phyloP scores from a whole-genome alignment of 2,888 invertebrate genomes.

The Fissipunctia ypsillon region DNA sequence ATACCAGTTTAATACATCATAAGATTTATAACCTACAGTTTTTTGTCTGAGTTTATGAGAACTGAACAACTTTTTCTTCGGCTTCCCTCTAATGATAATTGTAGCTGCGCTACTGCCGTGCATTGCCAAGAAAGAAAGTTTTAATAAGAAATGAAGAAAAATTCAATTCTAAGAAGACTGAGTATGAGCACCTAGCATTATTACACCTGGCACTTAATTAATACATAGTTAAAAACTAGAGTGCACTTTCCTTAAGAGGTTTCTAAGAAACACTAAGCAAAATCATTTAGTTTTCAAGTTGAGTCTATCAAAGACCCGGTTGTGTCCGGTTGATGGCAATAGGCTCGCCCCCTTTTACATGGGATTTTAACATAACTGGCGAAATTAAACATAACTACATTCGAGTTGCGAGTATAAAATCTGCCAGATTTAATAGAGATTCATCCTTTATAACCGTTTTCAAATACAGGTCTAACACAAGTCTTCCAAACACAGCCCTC shows the following conservation, averaged over 20 bases:
- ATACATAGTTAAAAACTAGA: not conserved
- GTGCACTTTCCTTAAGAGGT: not conserved
- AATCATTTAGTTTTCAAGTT: not conserved
- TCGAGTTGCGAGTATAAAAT: not conserved
- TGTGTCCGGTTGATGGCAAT: not conserved
- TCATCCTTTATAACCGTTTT: not conserved
- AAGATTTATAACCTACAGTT: too few relatives aligned
- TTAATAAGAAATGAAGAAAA: not conserved
- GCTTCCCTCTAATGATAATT: too few relatives aligned
- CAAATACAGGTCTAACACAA: slow-evolving; percentile 7
- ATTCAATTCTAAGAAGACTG: not conserved
- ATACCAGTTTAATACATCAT: too few relatives aligned
- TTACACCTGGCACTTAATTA: not conserved
- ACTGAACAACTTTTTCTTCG: too few relatives aligned
- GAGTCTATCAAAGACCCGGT: not conserved
- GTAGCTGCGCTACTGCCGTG: too few relatives aligned
- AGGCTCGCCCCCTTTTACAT: not conserved
- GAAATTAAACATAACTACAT: not conserved
- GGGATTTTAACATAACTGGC: not conserved
- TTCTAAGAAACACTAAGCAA: not conserved
- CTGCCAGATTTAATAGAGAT: not conserved
- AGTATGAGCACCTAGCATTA: not conserved
- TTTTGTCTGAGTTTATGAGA: too few relatives aligned
- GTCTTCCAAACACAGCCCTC: slow-evolving; percentile 21
- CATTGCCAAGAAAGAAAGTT: not conserved